Conservation (phyloP, 2,888 invertebrate genomes). For the Eurois occulta region DNA sequence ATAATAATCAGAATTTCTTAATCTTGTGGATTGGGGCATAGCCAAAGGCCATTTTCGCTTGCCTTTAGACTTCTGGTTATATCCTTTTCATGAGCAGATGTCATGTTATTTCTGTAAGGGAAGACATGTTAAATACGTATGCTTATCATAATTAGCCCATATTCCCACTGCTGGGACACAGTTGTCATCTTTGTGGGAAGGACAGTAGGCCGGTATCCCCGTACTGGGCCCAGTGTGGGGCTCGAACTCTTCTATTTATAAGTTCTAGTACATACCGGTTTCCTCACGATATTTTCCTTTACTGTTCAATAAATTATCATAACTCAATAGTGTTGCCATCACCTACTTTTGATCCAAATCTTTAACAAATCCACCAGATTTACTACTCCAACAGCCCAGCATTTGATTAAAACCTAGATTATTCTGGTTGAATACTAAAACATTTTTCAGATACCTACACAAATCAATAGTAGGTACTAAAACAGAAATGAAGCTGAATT, state of each 20-base stretch:
- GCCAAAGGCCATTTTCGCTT: background rate
- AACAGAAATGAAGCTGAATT: conserved; percentile 18
- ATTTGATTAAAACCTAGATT: conserved; percentile 12
- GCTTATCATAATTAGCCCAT: background rate
- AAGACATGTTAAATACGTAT: background rate
- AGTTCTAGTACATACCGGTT: background rate
- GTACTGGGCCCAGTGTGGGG: background rate
- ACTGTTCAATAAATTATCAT: background rate
- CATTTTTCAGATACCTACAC: conserved; percentile 7
- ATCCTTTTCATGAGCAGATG: background rate
- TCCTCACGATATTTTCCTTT: background rate
- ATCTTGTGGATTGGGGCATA: background rate
- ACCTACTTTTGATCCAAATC: background rate
- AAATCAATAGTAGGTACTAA: conserved; percentile 19
- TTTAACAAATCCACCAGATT: background rate
- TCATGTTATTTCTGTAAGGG: background rate
- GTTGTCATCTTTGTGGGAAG: background rate
- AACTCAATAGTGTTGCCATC: background rate
- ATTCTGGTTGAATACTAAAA: background rate
- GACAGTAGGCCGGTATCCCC: background rate
- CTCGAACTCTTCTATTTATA: background rate
- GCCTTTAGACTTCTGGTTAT: background rate
- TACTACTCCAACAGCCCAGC: background rate
- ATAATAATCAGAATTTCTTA: conserved; percentile 1
- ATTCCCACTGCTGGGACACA: background rate